phyloP scores from a whole-genome alignment of 2,113 vertebrate species.

The Calcarius ornatus region DNA sequence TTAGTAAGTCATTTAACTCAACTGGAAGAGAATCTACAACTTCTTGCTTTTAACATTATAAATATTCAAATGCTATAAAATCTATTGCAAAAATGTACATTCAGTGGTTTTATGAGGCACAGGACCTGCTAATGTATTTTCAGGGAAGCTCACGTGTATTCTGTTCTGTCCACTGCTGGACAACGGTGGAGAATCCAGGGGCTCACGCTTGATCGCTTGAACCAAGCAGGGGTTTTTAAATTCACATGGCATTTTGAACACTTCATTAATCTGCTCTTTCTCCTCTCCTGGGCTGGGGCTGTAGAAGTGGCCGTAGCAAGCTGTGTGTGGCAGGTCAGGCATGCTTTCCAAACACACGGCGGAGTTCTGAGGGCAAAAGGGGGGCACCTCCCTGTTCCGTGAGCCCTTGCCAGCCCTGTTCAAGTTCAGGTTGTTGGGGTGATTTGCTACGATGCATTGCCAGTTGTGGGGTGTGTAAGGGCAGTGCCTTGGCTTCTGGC shows the following conservation, averaged over 20 bases:
- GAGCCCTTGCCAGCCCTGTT: conserved; percentile 69
- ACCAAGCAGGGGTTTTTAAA: conserved; percentile 79
- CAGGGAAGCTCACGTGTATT: conserved; percentile 60
- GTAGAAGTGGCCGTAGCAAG: conserved; percentile 73
- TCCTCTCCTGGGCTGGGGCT: conserved; percentile 63
- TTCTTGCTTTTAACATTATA: conserved; percentile 36
- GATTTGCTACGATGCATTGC: conserved; percentile 71
- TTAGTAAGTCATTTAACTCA: conserved; percentile 17
- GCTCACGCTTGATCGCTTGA: conserved; percentile 88
- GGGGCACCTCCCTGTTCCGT: conserved; percentile 72
- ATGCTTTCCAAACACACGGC: conserved; percentile 73
- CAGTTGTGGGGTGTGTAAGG: conserved; percentile 70
- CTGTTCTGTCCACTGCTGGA: conserved; percentile 65
- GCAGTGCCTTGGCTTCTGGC: conserved; percentile 77
- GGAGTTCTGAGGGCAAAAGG: conserved; percentile 73
- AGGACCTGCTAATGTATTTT: conserved; percentile 66
- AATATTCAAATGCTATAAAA: conserved; percentile 48
- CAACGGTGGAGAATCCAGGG: conserved; percentile 84
- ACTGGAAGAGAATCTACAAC: conserved; percentile 3
- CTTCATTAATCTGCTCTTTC: conserved; percentile 70
- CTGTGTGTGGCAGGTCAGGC: conserved; percentile 61
- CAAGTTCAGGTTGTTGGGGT: conserved; percentile 37
- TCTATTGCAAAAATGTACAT: conserved; percentile 76
- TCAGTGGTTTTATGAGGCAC: conserved; percentile 68
- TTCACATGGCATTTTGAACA: conserved; percentile 75